A percentile compares a stretch with the other conserved stretches of the same genome.
Evolutionary conservation across 92 coral and sea anemone genomes (phyloP).

Genomic region (Actinostola sp.): DNA sequence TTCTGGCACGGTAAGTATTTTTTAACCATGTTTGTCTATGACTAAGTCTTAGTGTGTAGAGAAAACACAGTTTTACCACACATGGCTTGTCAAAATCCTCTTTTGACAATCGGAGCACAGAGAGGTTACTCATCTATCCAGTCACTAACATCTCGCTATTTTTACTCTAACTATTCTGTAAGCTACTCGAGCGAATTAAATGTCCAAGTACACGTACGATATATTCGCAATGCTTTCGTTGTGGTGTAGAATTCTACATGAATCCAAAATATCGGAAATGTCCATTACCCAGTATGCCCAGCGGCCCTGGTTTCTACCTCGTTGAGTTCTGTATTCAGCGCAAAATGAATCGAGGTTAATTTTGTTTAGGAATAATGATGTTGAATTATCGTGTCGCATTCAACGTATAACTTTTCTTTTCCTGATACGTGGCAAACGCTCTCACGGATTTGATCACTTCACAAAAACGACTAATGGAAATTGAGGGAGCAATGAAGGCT

Average conservation of each 20-base stretch:
- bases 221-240: too few relatives aligned
- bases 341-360: not conserved
- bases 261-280: slow-evolving; percentile 15
- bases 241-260: slow-evolving; percentile 7
- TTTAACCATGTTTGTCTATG: slow-evolving; percentile 18
- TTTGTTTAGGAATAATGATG: not conserved
- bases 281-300: slow-evolving; percentile 22
- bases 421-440: not conserved
- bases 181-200: too few relatives aligned
- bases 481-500: not conserved
- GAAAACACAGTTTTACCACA: slow-evolving; percentile 21
- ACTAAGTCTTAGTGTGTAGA: slow-evolving; percentile 19
- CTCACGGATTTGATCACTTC: not conserved
- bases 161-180: too few relatives aligned
- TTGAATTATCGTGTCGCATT: not conserved
- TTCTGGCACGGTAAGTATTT: slow-evolving; percentile 32
- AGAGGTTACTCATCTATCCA: not conserved
- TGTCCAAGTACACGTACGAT: too few relatives aligned
- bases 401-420: not conserved
- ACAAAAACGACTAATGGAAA: slow-evolving; percentile 2
- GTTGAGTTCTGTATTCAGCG: not conserved
- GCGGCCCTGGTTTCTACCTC: not conserved
- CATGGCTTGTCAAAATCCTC: too few relatives aligned
- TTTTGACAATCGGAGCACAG: too few relatives aligned
- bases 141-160: too few relatives aligned